Evolutionary conservation across 2,113 vertebrate species (phyloP).

Genomic region (Lynx canadensis): DNA sequence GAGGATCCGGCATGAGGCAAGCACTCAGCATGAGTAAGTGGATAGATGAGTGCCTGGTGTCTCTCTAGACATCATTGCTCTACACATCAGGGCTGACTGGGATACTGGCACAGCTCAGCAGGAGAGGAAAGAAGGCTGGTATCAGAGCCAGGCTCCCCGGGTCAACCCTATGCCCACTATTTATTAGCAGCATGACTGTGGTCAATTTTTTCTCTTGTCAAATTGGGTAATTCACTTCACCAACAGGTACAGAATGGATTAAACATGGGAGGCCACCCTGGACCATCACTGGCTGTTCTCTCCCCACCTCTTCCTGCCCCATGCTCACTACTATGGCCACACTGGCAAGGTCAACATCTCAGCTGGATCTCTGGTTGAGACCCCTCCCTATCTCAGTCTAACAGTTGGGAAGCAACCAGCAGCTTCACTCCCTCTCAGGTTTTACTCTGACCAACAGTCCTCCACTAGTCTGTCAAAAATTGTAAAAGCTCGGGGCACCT

Average conservation of each 20-base stretch:
- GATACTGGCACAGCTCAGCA: neutral
- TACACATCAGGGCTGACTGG: neutral
- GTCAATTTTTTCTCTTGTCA: neutral
- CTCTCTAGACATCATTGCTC: no score
- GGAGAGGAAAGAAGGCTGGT: neutral
- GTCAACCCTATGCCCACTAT: no score
- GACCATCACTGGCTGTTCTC: no score
- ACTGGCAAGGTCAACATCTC: neutral
- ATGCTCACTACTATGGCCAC: neutral
- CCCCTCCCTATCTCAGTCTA: neutral
- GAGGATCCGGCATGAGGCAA: neutral
- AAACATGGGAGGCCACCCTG: neutral
- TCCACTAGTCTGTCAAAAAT: neutral
- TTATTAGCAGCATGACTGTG: neutral
- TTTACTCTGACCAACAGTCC: neutral
- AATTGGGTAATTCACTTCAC: neutral
- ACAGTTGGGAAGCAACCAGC: neutral
- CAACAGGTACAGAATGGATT: neutral
- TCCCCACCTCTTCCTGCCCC: no score
- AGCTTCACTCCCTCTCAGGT: neutral
- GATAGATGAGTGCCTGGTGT: accelerated
- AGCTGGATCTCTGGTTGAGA: neutral
- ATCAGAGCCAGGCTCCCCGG: no score
- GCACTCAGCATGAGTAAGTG: neutral
- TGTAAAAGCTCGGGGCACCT: neutral